phyloP scores from a whole-genome alignment of 2,888 invertebrate genomes.

The Brachynemurus nebulosus region DNA sequence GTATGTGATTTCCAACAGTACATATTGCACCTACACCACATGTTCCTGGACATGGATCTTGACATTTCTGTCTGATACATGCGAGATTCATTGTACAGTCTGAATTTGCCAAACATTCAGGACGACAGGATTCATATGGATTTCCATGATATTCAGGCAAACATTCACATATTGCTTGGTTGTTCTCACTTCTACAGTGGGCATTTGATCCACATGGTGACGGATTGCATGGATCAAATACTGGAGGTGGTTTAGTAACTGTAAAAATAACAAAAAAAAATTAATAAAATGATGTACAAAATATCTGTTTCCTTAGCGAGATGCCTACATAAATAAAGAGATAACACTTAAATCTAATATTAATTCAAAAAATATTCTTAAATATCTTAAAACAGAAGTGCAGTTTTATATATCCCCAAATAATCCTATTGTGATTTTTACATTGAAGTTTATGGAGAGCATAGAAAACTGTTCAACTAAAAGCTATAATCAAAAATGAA shows the following conservation, averaged over 20 bases:
- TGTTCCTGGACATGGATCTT: slow-evolving; percentile 70
- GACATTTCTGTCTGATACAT: slow-evolving; percentile 70
- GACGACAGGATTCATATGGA: slow-evolving; percentile 61
- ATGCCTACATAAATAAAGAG: background rate
- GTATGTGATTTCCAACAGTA: slow-evolving; percentile 53
- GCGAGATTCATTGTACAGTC: slow-evolving; percentile 72
- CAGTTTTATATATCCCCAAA: too few species aligned
- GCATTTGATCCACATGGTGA: slow-evolving; percentile 75
- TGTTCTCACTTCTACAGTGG: slow-evolving; percentile 55
- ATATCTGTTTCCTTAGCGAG: too few species aligned
- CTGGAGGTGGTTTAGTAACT: slow-evolving; percentile 29
- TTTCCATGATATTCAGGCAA: slow-evolving; percentile 57
- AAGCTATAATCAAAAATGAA: too few species aligned
- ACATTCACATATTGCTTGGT: slow-evolving; percentile 60
- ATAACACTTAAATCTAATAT: background rate
- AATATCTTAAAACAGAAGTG: too few species aligned
- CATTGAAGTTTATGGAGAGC: too few species aligned
- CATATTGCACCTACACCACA: slow-evolving; percentile 75
- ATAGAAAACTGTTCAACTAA: too few species aligned
- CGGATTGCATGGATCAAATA: slow-evolving; percentile 59
- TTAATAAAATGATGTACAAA: background rate
- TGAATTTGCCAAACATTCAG: slow-evolving; percentile 73
- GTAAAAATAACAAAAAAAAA: slow-evolving; percentile 15
- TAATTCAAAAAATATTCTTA: too few species aligned
- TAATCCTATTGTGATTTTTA: too few species aligned